A percentile compares a stretch with the other conserved stretches of the same genome.
Conservation (phyloP, 2,888 invertebrate species). For the Amphimallon solstitiale region DNA sequence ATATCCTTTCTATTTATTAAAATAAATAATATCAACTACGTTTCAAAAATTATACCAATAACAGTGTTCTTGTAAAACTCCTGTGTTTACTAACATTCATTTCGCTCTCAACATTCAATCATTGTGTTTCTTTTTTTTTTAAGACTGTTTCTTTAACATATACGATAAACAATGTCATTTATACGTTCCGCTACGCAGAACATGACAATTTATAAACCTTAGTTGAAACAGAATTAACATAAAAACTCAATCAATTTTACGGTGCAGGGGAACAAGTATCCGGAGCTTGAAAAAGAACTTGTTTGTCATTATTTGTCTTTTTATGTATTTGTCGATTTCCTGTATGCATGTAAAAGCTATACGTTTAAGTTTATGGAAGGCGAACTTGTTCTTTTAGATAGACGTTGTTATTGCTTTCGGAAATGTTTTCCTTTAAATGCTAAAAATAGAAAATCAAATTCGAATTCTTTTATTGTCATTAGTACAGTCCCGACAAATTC, state of each 20-base stretch:
- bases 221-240: conserved; percentile 36
- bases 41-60: no score
- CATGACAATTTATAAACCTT: conserved; percentile 37
- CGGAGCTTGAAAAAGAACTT: conserved; percentile 17
- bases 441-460: no score
- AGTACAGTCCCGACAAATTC: no score
- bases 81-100: neutral
- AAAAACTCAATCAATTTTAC: conserved; percentile 37
- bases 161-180: conserved; percentile 38
- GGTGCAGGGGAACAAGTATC: conserved; percentile 2
- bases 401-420: neutral
- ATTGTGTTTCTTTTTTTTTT: neutral
- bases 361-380: neutral
- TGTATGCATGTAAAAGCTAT: neutral
- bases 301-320: conserved; percentile 33
- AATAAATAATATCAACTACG: no score
- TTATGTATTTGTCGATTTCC: conserved; percentile 14
- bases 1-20: no score
- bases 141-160: neutral
- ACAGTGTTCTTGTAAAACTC: no score
- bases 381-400: neutral
- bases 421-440: no score
- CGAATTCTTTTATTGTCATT: no score
- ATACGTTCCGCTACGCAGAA: conserved; percentile 35
- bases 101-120: neutral